These are phyloP conservation scores for Holacanthella duospinosa DNA, from an alignment of 2,888 invertebrate genomes.

Conservation along the genomic window DNA sequence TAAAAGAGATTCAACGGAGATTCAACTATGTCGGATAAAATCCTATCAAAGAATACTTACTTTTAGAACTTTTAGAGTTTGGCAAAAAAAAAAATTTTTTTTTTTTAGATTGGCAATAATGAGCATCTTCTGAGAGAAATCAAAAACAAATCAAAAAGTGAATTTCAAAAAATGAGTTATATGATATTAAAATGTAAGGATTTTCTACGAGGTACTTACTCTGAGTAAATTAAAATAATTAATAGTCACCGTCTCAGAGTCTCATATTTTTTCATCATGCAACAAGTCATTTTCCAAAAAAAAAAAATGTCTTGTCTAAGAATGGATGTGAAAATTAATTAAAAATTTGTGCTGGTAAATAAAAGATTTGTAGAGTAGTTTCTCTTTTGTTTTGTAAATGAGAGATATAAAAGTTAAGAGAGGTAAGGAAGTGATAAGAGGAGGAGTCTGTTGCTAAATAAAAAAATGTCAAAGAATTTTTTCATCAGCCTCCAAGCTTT, in stretches of 20 bases:
- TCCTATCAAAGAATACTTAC: neutral
- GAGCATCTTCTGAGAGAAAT: too few species aligned
- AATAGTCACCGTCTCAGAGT: neutral
- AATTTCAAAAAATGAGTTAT: too few species aligned
- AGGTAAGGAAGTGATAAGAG: neutral
- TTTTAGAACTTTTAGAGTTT: too few species aligned
- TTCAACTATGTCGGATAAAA: neutral
- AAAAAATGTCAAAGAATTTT: conserved; percentile 5
- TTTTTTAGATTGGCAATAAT: too few species aligned
- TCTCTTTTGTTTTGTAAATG: neutral
- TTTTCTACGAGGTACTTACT: too few species aligned
- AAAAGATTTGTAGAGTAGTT: neutral
- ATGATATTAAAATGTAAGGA: too few species aligned
- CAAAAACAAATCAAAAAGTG: too few species aligned
- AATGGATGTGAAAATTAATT: neutral
- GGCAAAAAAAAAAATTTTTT: too few species aligned
- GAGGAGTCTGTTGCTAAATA: neutral
- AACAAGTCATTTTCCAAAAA: neutral
- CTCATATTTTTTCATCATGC: neutral
- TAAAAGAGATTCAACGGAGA: neutral
- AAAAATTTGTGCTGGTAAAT: conserved; percentile 2
- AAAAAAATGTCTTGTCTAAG: too few species aligned
- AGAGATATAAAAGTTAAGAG: neutral
- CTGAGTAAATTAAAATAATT: too few species aligned
- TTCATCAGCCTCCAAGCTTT: neutral